Conservation (phyloP, 2,888 invertebrate genomes). For the Lycocerus yunnanus region DNA sequence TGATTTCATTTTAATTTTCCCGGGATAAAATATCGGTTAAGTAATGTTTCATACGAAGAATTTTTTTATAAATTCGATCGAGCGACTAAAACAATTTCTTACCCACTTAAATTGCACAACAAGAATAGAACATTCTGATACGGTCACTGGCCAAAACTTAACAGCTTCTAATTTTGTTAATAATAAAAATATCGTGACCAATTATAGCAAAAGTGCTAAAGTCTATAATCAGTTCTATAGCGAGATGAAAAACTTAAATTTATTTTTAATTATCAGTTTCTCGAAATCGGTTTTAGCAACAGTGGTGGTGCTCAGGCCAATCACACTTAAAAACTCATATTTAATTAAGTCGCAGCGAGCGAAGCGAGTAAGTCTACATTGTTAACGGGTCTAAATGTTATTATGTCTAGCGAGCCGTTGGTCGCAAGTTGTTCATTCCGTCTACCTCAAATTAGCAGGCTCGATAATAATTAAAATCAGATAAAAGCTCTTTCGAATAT, state of each 20-base stretch:
- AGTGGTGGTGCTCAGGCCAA: neutral
- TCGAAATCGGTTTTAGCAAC: neutral
- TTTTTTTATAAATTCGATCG: neutral
- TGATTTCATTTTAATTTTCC: neutral
- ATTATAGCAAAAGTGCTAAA: neutral
- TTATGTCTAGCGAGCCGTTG: too few species aligned
- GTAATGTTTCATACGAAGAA: neutral
- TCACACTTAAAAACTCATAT: neutral
- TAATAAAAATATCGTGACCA: neutral
- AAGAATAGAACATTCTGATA: conserved; percentile 5
- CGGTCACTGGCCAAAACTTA: conserved; percentile 1
- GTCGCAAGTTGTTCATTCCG: too few species aligned
- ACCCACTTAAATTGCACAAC: neutral
- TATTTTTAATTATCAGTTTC: neutral
- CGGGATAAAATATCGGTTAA: neutral
- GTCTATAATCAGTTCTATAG: neutral
- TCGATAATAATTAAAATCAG: too few species aligned
- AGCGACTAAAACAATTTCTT: neutral
- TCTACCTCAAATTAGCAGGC: too few species aligned
- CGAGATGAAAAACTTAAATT: neutral
- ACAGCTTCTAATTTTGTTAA: neutral
- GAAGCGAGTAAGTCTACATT: too few species aligned
- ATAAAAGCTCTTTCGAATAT: too few species aligned
- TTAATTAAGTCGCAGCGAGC: neutral
- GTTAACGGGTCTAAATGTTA: too few species aligned